Evolutionary conservation across 2,888 invertebrate genomes (phyloP).

Genomic region (Blastobasis lacticolella): DNA sequence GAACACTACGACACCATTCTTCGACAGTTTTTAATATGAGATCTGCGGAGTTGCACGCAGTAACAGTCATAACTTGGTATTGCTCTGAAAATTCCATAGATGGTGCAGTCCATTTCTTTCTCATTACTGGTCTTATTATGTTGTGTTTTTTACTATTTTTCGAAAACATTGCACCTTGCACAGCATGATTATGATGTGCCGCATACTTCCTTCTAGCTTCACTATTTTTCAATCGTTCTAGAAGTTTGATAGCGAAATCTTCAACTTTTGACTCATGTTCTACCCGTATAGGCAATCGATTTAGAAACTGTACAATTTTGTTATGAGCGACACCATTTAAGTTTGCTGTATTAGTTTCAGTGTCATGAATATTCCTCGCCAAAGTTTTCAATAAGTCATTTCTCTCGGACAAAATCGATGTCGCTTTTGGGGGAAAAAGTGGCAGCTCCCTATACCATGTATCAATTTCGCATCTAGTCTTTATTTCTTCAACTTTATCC

Average conservation of each 20-base stretch:
- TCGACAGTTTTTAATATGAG: no score
- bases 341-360: slow-evolving; percentile 29
- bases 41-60: no score
- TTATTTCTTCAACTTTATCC: slow-evolving; percentile 42
- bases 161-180: no score
- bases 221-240: slow-evolving; percentile 29
- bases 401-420: slow-evolving; percentile 30
- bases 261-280: slow-evolving; percentile 22
- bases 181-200: slow-evolving; percentile 1
- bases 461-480: slow-evolving; percentile 44
- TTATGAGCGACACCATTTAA: slow-evolving; percentile 27
- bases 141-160: no score
- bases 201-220: slow-evolving; percentile 30
- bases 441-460: slow-evolving; percentile 43
- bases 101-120: no score
- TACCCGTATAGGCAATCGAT: slow-evolving; percentile 31
- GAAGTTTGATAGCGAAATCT: slow-evolving; percentile 27
- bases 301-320: slow-evolving; percentile 41
- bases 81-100: no score
- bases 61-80: no score
- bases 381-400: slow-evolving; percentile 38
- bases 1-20: no score
- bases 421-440: slow-evolving; percentile 19
- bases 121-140: no score
- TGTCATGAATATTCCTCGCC: slow-evolving; percentile 36